Evolutionary conservation across 2,888 invertebrate species (phyloP).

Genomic region (Oligia fasciuncula): DNA sequence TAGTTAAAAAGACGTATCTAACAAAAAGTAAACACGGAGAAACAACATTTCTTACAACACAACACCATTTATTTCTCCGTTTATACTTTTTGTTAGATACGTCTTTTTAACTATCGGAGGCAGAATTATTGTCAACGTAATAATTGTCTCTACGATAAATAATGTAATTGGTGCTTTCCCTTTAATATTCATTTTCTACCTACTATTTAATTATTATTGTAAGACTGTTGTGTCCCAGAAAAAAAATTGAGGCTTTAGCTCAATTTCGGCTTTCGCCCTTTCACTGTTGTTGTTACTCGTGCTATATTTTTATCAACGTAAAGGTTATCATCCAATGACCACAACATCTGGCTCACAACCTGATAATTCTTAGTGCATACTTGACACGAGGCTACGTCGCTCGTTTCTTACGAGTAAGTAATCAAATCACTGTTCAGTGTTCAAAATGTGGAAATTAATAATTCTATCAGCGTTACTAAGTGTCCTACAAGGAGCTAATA

Average conservation of each 20-base stretch:
- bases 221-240: not conserved
- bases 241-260: not conserved
- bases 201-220: not conserved
- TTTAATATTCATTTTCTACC: not conserved
- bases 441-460: constrained; percentile 25
- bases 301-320: constrained; percentile 3
- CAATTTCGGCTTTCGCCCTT: not conserved
- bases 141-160: too few species aligned
- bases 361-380: constrained; percentile 11
- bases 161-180: too few species aligned
- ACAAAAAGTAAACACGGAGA: too few species aligned
- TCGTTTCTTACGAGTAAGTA: accelerated
- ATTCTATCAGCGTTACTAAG: constrained; percentile 5
- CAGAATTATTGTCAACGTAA: too few species aligned
- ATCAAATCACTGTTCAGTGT: not conserved
- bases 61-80: too few species aligned
- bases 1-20: too few species aligned
- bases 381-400: not conserved
- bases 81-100: too few species aligned
- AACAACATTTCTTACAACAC: too few species aligned
- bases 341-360: not conserved
- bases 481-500: constrained; percentile 7
- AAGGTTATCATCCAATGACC: not conserved
- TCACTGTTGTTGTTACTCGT: not conserved
- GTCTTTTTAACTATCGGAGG: too few species aligned